Percentiles rank a stretch among this genome's conserved stretches.
Evolutionary conservation across 1,140 invertebrate genomes (phyloP).

Genomic region (Muscidifurax raptorellus): DNA sequence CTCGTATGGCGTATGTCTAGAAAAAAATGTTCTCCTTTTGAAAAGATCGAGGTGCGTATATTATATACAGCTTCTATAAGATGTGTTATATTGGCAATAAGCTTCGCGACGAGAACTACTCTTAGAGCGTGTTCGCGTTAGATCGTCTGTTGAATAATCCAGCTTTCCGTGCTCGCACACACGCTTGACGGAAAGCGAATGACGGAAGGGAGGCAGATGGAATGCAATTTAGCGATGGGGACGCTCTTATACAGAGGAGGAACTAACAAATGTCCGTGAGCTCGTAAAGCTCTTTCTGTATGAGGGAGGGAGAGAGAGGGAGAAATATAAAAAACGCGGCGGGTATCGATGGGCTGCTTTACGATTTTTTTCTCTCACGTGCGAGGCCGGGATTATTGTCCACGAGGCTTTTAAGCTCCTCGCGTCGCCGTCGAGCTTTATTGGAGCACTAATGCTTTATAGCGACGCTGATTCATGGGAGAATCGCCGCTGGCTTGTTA

Average conservation of each 20-base stretch:
- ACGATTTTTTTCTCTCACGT: not conserved
- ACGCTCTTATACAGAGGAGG: not conserved
- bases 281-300: not conserved
- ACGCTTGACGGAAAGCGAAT: not conserved
- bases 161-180: not conserved
- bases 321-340: not conserved
- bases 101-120: not conserved
- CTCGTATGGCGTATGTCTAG: not conserved
- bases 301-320: not conserved
- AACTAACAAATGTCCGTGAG: not conserved
- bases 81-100: not conserved
- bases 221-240: constrained; percentile 46
- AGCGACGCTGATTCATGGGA: too few relatives aligned
- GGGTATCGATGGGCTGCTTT: not conserved
- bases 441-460: too few relatives aligned
- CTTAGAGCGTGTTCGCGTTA: too few relatives aligned
- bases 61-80: not conserved
- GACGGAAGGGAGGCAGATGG: constrained; percentile 1
- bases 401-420: too few relatives aligned
- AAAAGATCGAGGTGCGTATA: not conserved
- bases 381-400: not conserved
- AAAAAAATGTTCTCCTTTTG: not conserved
- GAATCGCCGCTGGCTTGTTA: too few relatives aligned
- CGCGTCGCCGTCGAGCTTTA: too few relatives aligned
- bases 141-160: not conserved